These are phyloP conservation scores for Larimichthys polyactis DNA, from an alignment of 2,113 vertebrate species.

Conservation along the genomic window DNA sequence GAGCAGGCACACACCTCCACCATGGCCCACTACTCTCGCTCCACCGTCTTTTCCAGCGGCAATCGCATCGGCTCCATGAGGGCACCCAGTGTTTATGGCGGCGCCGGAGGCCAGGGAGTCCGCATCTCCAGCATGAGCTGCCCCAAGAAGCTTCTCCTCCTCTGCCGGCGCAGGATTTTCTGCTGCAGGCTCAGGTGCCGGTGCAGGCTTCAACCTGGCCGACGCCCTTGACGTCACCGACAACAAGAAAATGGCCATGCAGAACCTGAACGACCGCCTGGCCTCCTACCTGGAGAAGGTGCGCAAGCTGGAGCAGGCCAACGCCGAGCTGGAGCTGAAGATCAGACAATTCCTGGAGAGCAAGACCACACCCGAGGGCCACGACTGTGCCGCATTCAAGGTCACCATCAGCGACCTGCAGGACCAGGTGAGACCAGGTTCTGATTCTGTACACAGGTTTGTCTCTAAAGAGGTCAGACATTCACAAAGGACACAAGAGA, in stretches of 20 bases:
- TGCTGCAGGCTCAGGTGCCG: background rate
- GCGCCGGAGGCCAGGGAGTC: conserved; percentile 49
- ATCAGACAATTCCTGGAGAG: conserved; percentile 80
- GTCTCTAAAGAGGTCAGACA: background rate
- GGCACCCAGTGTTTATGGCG: conserved; percentile 54
- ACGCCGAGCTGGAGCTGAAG: conserved; percentile 81
- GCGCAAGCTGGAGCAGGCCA: conserved; percentile 78
- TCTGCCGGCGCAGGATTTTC: background rate
- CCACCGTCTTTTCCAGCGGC: background rate
- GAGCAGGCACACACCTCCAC: conserved; percentile 48
- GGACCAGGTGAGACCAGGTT: conserved; percentile 72
- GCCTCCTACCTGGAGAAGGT: conserved; percentile 83
- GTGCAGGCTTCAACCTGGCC: conserved; percentile 52
- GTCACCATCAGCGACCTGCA: conserved; percentile 70
- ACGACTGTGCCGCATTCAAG: conserved; percentile 48
- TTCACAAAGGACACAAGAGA: too few relatives aligned
- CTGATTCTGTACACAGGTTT: background rate
- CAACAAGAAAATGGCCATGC: conserved; percentile 83
- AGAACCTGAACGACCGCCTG: conserved; percentile 85
- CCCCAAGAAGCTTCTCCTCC: conserved; percentile 43
- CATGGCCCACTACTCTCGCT: conserved; percentile 38
- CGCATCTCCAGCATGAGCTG: conserved; percentile 59
- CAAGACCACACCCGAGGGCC: conserved; percentile 49
- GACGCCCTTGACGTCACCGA: conserved; percentile 37
- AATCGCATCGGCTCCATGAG: background rate